phyloP scores from a whole-genome alignment of 2,888 invertebrate species.

The Drosophila setosimentum region DNA sequence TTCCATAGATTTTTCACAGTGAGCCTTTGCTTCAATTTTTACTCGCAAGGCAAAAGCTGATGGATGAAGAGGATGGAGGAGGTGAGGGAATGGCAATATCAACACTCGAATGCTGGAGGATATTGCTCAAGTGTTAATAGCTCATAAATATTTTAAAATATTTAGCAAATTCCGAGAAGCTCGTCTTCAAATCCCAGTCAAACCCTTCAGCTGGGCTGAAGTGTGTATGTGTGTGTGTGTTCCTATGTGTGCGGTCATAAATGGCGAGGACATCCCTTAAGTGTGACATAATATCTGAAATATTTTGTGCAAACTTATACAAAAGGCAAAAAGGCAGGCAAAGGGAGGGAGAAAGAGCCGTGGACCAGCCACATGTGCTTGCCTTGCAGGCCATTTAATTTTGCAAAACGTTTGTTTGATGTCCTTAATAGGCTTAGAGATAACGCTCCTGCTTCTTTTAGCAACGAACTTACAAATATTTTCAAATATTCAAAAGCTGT shows the following conservation, averaged over 20 bases:
- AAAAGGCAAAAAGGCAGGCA: constrained; percentile 46
- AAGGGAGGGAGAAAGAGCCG: neutral
- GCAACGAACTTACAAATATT: constrained; percentile 47
- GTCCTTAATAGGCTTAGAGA: constrained; percentile 80
- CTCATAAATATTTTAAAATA: constrained; percentile 81
- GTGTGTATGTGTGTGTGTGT: neutral
- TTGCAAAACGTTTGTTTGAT: constrained; percentile 81
- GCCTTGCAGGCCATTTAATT: constrained; percentile 81
- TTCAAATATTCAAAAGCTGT: constrained; percentile 75
- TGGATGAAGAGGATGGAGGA: constrained; percentile 1
- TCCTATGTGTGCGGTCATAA: constrained; percentile 70
- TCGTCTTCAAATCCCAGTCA: constrained; percentile 53
- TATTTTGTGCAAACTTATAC: constrained; percentile 79
- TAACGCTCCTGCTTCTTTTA: constrained; percentile 17
- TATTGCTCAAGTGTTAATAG: constrained; percentile 77
- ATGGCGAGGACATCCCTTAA: constrained; percentile 74
- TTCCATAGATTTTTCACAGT: constrained; percentile 55
- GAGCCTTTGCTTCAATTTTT: constrained; percentile 25
- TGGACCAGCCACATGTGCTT: constrained; percentile 70
- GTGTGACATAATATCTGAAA: constrained; percentile 81
- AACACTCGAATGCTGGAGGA: constrained; percentile 44
- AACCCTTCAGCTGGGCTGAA: constrained; percentile 24
- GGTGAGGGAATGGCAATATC: constrained; percentile 26
- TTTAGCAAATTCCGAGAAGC: constrained; percentile 73
- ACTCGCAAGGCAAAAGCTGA: neutral